Conservation (phyloP, 1,140 invertebrate genomes). For the Hyles euphorbiae region DNA sequence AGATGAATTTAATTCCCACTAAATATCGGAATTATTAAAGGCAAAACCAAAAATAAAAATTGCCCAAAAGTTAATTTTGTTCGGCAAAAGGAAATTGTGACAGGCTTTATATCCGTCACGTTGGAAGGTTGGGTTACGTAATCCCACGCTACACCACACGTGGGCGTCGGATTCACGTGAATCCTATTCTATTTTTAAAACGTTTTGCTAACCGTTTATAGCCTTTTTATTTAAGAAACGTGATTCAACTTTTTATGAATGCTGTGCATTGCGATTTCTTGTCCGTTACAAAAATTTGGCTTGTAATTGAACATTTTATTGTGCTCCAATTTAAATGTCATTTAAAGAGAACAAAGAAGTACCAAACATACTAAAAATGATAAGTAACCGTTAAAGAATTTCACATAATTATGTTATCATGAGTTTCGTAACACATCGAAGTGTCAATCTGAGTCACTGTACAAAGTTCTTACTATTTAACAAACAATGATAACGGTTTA, state of each 20-base stretch:
- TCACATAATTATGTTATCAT: constrained; percentile 7
- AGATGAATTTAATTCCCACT: no score
- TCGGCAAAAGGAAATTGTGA: no score
- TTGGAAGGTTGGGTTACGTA: no score
- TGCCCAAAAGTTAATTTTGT: no score
- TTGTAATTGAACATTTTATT: no score
- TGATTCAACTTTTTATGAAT: neutral
- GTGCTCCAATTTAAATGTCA: no score
- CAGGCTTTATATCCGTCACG: no score
- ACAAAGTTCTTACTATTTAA: constrained; percentile 21
- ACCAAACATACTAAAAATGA: neutral
- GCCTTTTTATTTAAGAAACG: neutral
- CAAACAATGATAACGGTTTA: constrained; percentile 32
- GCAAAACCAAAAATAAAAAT: no score
- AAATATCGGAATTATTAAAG: no score
- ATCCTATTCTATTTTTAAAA: neutral
- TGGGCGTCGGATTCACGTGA: no score
- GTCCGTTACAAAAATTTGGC: neutral
- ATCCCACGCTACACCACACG: no score
- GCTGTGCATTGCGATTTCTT: no score
- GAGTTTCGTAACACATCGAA: constrained; percentile 10
- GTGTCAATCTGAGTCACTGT: constrained; percentile 29
- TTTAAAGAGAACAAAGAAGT: neutral
- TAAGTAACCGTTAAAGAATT: constrained; percentile 3
- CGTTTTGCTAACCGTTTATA: neutral